These are phyloP conservation scores for Saccostrea cuccullata DNA, from an alignment of 1,140 invertebrate species.

Conservation along the genomic window DNA sequence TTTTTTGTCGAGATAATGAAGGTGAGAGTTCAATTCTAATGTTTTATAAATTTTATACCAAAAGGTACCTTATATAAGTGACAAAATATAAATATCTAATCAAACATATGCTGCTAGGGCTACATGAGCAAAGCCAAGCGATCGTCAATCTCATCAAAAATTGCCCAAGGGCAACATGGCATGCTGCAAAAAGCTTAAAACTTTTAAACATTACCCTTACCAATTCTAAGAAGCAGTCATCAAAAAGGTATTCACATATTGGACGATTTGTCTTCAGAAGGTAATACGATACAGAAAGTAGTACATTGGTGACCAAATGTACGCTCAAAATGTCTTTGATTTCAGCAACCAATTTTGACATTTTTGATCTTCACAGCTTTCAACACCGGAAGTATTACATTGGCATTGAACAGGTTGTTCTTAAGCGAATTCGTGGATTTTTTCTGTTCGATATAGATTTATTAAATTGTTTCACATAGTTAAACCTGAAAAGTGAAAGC, in stretches of 20 bases:
- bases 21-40: too few species aligned
- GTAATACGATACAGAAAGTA: constrained; percentile 55
- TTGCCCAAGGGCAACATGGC: background rate
- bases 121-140: too few species aligned
- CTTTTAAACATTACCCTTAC: constrained; percentile 34
- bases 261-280: constrained; percentile 55
- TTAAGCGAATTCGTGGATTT: background rate
- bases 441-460: background rate
- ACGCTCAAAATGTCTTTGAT: constrained; percentile 48
- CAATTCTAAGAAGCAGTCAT: constrained; percentile 60
- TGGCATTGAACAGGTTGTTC: background rate
- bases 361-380: background rate
- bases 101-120: too few species aligned
- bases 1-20: too few species aligned
- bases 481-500: background rate
- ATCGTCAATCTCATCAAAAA: background rate
- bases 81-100: too few species aligned
- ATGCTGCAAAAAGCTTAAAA: too few species aligned
- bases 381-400: background rate
- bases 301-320: constrained; percentile 54
- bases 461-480: background rate
- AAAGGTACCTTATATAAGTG: too few species aligned
- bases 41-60: too few species aligned
- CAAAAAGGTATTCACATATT: constrained; percentile 54
- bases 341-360: constrained; percentile 23